phyloP scores from a whole-genome alignment of 2,797 vertebrate species.

The Rhinophrynus dorsalis region DNA sequence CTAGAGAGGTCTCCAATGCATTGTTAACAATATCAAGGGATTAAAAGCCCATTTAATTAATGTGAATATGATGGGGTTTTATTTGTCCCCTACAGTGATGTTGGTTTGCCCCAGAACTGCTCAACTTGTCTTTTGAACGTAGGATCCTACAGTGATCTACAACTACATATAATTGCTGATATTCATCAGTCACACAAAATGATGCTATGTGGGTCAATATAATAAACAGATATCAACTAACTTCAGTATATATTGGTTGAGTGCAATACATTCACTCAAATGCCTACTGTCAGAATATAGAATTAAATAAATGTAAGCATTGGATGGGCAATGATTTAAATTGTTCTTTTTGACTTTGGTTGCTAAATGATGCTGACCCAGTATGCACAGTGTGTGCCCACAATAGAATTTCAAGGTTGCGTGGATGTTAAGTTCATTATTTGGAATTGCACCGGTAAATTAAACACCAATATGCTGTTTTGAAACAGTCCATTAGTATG shows the following conservation, averaged over 20 bases:
- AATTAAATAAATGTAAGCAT: constrained; percentile 17
- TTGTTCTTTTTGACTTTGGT: constrained; percentile 14
- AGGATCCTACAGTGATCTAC: too few species aligned
- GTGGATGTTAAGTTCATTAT: constrained; percentile 33
- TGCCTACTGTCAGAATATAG: not conserved
- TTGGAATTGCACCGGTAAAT: constrained; percentile 22
- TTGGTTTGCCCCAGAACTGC: too few species aligned
- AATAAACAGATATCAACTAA: not conserved
- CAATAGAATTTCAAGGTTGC: constrained; percentile 38
- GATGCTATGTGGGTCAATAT: not conserved
- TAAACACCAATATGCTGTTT: constrained; percentile 19
- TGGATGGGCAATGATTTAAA: constrained; percentile 29
- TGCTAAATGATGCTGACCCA: constrained; percentile 27
- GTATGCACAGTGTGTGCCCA: not conserved
- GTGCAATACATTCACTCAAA: not conserved
- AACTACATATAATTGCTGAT: too few species aligned
- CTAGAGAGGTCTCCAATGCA: too few species aligned
- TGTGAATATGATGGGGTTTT: too few species aligned
- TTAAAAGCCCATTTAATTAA: too few species aligned
- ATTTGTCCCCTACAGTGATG: too few species aligned
- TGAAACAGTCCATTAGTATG: constrained; percentile 43
- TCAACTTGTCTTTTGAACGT: too few species aligned
- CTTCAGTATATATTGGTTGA: constrained; percentile 5
- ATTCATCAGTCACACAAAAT: not conserved
- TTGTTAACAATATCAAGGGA: too few species aligned